Percentiles rank a stretch among this genome's conserved stretches.
Evolutionary conservation across 2,113 vertebrate genomes (phyloP).

Genomic region (Phoxinus phoxinus): DNA sequence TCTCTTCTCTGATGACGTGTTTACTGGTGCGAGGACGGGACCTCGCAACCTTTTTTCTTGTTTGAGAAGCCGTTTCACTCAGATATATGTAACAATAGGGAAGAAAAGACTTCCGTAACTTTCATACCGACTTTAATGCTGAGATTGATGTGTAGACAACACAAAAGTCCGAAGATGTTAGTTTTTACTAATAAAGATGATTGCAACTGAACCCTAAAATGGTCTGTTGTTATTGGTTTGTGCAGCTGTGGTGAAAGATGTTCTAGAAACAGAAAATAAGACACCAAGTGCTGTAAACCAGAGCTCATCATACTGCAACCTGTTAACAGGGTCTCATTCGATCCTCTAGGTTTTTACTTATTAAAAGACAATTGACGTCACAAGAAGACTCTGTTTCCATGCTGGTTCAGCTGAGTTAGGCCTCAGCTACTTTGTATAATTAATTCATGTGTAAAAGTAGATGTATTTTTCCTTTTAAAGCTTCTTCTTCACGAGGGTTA

Average conservation of each 20-base stretch:
- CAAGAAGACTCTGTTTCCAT: slow-evolving; percentile 68
- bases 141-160: neutral
- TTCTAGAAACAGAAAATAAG: slow-evolving; percentile 1
- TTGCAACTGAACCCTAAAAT: too few relatives aligned
- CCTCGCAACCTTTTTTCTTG: too few relatives aligned
- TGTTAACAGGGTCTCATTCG: slow-evolving; percentile 55
- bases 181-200: neutral
- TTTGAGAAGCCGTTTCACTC: too few relatives aligned
- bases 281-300: slow-evolving; percentile 12
- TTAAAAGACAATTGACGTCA: slow-evolving; percentile 68
- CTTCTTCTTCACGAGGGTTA: neutral
- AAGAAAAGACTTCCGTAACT: too few relatives aligned
- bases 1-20: too few relatives aligned
- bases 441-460: slow-evolving; percentile 45
- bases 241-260: neutral
- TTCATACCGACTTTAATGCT: neutral
- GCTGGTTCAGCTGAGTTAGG: slow-evolving; percentile 39
- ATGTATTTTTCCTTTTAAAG: neutral
- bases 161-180: neutral
- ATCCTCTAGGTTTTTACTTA: slow-evolving; percentile 71
- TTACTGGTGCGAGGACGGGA: too few relatives aligned
- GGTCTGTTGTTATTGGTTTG: too few relatives aligned
- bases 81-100: too few relatives aligned
- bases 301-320: neutral
- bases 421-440: slow-evolving; percentile 46